phyloP scores from a whole-genome alignment of 1,140 invertebrate genomes.

The Telenomus remus region DNA sequence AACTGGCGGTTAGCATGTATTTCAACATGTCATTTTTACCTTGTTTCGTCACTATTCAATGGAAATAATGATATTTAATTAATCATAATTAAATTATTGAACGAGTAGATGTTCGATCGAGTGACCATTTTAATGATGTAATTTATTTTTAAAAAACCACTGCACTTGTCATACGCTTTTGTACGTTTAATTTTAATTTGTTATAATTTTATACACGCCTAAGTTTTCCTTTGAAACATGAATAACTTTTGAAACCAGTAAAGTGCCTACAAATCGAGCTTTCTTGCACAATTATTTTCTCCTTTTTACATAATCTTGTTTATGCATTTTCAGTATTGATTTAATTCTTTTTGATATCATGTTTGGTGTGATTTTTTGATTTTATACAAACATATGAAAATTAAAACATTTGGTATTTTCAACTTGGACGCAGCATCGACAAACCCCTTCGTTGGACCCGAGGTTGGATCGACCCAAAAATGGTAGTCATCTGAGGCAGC shows the following conservation, averaged over 20 bases:
- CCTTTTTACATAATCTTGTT: not conserved
- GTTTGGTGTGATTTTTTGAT: not conserved
- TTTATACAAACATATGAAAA: conserved; percentile 1
- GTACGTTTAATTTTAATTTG: conserved; percentile 15
- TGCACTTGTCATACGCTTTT: conserved; percentile 18
- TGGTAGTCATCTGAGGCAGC: conserved; percentile 64
- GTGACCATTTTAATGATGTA: conserved; percentile 2
- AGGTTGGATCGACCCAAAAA: conserved; percentile 61
- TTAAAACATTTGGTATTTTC: conserved; percentile 29
- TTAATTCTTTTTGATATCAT: not conserved
- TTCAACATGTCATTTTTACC: not conserved
- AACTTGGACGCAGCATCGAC: conserved; percentile 64
- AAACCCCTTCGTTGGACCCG: conserved; percentile 69
- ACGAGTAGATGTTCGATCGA: not conserved
- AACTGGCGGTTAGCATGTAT: too few relatives aligned
- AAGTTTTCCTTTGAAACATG: conserved; percentile 7
- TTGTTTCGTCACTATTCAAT: not conserved
- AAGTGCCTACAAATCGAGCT: conserved; percentile 9
- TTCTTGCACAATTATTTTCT: not conserved
- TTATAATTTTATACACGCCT: conserved; percentile 18
- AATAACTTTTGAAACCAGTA: conserved; percentile 6
- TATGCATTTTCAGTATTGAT: not conserved
- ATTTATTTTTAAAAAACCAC: conserved; percentile 16
- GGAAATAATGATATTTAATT: too few relatives aligned
- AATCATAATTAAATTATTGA: not conserved